These are phyloP conservation scores for Homalodisca vitripennis DNA, from an alignment of 1,140 invertebrate genomes.

Conservation along the genomic window DNA sequence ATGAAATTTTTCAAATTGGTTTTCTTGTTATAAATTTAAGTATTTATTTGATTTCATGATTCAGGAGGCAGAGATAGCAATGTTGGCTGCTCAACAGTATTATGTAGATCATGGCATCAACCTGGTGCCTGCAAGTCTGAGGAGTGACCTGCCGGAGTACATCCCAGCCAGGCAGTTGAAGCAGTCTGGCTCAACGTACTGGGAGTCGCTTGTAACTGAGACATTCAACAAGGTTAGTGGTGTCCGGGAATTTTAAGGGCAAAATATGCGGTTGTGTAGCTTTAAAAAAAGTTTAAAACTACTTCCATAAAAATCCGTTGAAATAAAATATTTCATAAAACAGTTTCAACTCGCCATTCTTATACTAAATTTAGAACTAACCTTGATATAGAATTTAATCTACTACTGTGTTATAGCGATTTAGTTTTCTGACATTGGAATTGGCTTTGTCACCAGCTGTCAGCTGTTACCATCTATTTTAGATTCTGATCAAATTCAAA, in stretches of 20 bases:
- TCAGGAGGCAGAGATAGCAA: constrained; percentile 94
- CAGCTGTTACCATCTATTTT: too few species aligned
- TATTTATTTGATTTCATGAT: too few species aligned
- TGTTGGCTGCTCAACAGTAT: constrained; percentile 99
- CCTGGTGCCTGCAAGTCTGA: constrained; percentile 87
- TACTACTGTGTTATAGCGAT: too few species aligned
- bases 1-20: too few species aligned
- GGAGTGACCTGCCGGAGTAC: constrained; percentile 87
- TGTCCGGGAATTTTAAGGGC: not conserved
- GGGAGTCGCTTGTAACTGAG: constrained; percentile 84
- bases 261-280: too few species aligned
- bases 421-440: too few species aligned
- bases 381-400: too few species aligned
- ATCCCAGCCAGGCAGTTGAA: constrained; percentile 94
- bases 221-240: constrained; percentile 81
- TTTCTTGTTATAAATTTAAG: constrained; percentile 6
- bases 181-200: constrained; percentile 86
- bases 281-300: not conserved
- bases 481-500: too few species aligned
- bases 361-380: too few species aligned
- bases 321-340: too few species aligned
- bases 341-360: too few species aligned
- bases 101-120: constrained; percentile 93
- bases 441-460: too few species aligned
- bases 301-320: not conserved